Conservation (phyloP, 2,797 vertebrate genomes). For the Cheirogaleus major region DNA sequence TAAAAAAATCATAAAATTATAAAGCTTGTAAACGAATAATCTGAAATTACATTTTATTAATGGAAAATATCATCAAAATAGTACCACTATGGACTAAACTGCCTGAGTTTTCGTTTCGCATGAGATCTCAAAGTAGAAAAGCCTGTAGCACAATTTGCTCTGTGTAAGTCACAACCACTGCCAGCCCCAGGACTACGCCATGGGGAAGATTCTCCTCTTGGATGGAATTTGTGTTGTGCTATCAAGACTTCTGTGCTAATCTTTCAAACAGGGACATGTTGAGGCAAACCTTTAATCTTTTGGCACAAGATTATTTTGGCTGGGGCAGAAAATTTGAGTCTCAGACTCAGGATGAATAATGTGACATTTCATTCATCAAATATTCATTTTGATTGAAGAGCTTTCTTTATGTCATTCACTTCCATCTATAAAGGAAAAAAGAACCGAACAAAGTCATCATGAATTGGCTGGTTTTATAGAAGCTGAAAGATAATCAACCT, state of each 20-base stretch:
- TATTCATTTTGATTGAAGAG: slow-evolving; percentile 94
- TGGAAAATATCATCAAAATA: slow-evolving; percentile 93
- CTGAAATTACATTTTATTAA: slow-evolving; percentile 91
- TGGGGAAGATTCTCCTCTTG: slow-evolving; percentile 81
- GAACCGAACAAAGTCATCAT: slow-evolving; percentile 45
- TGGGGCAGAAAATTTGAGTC: slow-evolving; percentile 87
- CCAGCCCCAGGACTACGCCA: slow-evolving; percentile 75
- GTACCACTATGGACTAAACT: slow-evolving; percentile 92
- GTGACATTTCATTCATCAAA: slow-evolving; percentile 83
- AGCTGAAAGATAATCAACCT: slow-evolving; percentile 16
- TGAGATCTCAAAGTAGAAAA: slow-evolving; percentile 88
- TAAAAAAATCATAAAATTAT: slow-evolving; percentile 88
- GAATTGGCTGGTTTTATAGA: neutral
- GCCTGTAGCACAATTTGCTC: slow-evolving; percentile 88
- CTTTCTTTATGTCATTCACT: slow-evolving; percentile 98
- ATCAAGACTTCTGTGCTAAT: slow-evolving; percentile 89
- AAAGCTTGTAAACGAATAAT: slow-evolving; percentile 91
- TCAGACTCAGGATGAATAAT: slow-evolving; percentile 86
- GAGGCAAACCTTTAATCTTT: slow-evolving; percentile 92
- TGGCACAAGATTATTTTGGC: slow-evolving; percentile 96
- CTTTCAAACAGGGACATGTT: slow-evolving; percentile 85
- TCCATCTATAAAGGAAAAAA: slow-evolving; percentile 91
- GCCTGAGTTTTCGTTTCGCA: slow-evolving; percentile 89
- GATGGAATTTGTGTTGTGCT: slow-evolving; percentile 89
- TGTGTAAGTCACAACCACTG: slow-evolving; percentile 86